Percentiles rank a stretch among this genome's conserved stretches.
These are phyloP conservation scores for Chiroxiphia lanceolata DNA, from an alignment of 2,797 vertebrate species.

Conservation along the genomic window DNA sequence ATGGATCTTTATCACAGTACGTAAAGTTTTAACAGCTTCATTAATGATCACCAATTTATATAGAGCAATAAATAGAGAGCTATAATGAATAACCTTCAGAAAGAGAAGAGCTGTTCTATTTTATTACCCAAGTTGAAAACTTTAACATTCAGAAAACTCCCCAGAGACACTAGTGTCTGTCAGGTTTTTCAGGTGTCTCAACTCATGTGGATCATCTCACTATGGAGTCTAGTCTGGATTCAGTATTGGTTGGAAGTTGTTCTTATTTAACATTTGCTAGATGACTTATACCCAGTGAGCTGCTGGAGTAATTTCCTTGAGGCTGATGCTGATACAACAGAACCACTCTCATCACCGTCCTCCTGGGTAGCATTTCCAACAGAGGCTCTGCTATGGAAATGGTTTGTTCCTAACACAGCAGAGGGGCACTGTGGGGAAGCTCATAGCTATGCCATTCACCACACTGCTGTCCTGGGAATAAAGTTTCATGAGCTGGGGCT, in stretches of 20 bases:
- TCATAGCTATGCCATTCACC: background rate
- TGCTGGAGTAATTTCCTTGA: background rate
- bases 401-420: background rate
- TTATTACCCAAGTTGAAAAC: background rate
- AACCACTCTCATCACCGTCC: background rate
- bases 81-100: background rate
- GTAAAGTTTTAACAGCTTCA: background rate
- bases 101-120: background rate
- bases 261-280: background rate
- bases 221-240: background rate
- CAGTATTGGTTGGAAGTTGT: background rate
- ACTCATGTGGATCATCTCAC: background rate
- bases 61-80: background rate
- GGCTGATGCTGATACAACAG: background rate
- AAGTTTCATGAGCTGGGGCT: background rate
- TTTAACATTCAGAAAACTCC: background rate
- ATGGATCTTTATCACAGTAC: background rate
- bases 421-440: background rate
- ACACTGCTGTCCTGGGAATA: background rate
- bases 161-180: background rate
- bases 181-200: background rate
- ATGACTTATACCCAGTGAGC: background rate
- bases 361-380: background rate
- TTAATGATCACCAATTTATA: background rate
- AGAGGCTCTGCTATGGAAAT: background rate